Conservation (phyloP, 2,113 vertebrate genomes). For the Balaeniceps rex region DNA sequence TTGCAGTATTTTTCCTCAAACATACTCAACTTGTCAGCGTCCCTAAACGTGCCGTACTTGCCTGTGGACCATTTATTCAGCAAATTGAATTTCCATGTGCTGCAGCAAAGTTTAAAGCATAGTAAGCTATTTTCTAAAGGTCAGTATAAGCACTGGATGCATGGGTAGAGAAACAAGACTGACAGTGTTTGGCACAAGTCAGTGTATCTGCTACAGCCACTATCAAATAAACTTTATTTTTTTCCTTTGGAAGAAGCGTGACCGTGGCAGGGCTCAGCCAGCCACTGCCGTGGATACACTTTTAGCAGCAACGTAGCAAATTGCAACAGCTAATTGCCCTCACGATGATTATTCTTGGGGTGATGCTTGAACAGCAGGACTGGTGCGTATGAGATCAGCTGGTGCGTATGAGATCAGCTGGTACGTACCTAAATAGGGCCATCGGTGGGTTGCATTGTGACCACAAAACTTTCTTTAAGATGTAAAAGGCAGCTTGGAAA, state of each 20-base stretch:
- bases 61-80: not conserved
- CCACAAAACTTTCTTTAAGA: not conserved
- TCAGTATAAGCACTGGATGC: not conserved
- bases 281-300: not conserved
- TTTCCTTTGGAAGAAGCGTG: not conserved
- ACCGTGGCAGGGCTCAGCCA: not conserved
- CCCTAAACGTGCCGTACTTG: not conserved
- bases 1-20: slow-evolving; percentile 8
- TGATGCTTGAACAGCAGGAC: not conserved
- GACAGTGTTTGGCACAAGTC: not conserved
- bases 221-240: not conserved
- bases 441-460: not conserved
- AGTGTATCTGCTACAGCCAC: not conserved
- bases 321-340: not conserved
- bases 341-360: rapidly evolving
- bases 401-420: not conserved
- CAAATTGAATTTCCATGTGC: not conserved
- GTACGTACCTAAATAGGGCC: not conserved
- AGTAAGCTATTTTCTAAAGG: not conserved
- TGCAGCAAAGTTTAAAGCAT: not conserved
- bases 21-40: not conserved
- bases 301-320: not conserved
- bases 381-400: not conserved
- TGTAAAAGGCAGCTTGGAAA: not conserved
- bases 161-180: not conserved